These are phyloP conservation scores for Carcinoscorpius rotundicauda DNA, from an alignment of 1,140 invertebrate species.

Conservation along the genomic window DNA sequence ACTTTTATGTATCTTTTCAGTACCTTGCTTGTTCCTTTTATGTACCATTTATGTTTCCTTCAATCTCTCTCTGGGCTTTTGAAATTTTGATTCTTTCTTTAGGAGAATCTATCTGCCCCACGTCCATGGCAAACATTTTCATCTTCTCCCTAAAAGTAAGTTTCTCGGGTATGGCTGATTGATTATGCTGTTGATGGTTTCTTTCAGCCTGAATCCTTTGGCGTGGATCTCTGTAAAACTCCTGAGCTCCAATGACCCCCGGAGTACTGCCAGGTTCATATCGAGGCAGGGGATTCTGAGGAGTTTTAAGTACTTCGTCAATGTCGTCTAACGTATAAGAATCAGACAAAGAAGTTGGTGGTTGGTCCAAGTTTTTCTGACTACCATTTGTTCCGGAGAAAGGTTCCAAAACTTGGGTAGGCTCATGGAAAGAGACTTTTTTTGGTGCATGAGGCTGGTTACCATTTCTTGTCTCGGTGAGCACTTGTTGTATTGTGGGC, in stretches of 20 bases:
- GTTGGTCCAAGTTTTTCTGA: too few species aligned
- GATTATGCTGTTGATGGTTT: slow-evolving; percentile 49
- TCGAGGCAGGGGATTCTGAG: slow-evolving; percentile 28
- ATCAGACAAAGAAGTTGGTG: neutral
- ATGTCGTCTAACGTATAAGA: slow-evolving; percentile 24
- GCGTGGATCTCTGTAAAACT: slow-evolving; percentile 82
- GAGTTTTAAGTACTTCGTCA: slow-evolving; percentile 24
- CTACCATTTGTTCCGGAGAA: too few species aligned
- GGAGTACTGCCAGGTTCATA: slow-evolving; percentile 45
- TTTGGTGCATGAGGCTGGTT: slow-evolving; percentile 21
- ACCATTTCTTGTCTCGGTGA: neutral
- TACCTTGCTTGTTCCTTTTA: too few species aligned
- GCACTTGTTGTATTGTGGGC: slow-evolving; percentile 5
- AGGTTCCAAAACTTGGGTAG: too few species aligned
- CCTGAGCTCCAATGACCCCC: slow-evolving; percentile 85
- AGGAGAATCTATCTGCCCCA: slow-evolving; percentile 65
- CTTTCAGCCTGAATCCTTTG: slow-evolving; percentile 58
- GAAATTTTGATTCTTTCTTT: slow-evolving; percentile 88
- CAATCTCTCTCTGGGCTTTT: slow-evolving; percentile 80
- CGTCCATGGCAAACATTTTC: slow-evolving; percentile 93
- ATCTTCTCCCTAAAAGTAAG: slow-evolving; percentile 90
- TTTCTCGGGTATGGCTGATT: slow-evolving; percentile 64
- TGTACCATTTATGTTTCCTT: slow-evolving; percentile 27
- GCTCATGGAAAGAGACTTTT: slow-evolving; percentile 27
- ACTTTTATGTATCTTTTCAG: too few species aligned